Base-by-base conservation (phyloP, 1,140 invertebrate species). In the Octopus bimaculoides region DNA sequence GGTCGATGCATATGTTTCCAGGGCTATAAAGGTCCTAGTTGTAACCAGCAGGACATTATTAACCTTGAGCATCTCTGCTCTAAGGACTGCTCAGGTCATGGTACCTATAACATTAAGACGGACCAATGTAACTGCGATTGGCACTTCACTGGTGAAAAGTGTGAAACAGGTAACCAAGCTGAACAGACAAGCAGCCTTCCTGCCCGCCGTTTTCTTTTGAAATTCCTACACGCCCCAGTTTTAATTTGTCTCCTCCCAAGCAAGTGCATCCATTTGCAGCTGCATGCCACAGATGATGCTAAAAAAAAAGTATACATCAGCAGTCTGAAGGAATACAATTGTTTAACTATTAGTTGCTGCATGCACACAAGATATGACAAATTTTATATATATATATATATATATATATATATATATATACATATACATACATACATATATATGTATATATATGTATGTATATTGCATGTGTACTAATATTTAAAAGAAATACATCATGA, bases 1-100 rank as follows among this genome's bases (percentile, higher is more conserved):
- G 98, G 98, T 4, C 92, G 93, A n/a, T 99, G 98, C 90, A 93
- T 97, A 55, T 99, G 98, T 89, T 98, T 98, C 89, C 96, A 97
- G 86, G 98, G 98, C 1, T 99, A 96, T 95, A 95, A 96, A 89
- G 98, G 98, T 0, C 86, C 91, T 0, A 96, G 98, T 86, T 99
- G 98, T 89, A 94, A 94, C 78, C 93, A 98, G 81, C 95, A 96
- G 54, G 94, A 95, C 81, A 96, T 95, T 92, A 96, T 98, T 87
- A 96, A 96, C 87, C 95, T 97, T 84, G 97, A 96, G 0, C 91
- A 97, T 5, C 95, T 98, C 86, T 98, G 97, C 91, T 91, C 98
- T 53, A 96, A 96, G 0, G 95, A 97, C 89, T 99, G 97, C 90
- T 96, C 95, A 4, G 94, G 95, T 5, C 96, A 98, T 87, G 98